phyloP scores from a whole-genome alignment of 2,113 vertebrate genomes.

The Cercocebus atys region DNA sequence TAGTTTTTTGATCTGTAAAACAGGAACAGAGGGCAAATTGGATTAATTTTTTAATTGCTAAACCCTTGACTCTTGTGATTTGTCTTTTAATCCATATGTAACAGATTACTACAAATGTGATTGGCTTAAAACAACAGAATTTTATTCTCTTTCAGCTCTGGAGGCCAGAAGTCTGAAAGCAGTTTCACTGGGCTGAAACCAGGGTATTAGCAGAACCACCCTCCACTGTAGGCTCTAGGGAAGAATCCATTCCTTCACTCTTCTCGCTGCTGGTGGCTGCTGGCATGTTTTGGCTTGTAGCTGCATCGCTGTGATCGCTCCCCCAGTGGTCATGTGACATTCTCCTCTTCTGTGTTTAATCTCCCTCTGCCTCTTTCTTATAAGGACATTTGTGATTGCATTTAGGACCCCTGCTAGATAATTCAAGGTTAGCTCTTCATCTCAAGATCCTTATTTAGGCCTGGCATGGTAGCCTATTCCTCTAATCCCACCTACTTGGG shows the following conservation, averaged over 20 bases:
- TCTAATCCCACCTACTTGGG: too few relatives aligned
- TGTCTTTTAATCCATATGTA: not conserved
- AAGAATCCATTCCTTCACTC: not conserved
- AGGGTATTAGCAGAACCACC: not conserved
- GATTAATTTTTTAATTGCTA: not conserved
- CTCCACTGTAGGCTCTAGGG: not conserved
- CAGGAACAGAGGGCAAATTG: not conserved
- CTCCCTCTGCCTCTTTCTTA: not conserved
- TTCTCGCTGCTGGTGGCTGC: not conserved
- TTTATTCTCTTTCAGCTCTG: not conserved
- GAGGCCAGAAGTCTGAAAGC: not conserved
- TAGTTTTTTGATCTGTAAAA: not conserved
- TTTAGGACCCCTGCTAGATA: not conserved
- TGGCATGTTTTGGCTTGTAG: not conserved
- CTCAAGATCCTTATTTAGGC: too few relatives aligned
- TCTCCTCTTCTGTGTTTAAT: not conserved
- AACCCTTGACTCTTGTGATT: not conserved
- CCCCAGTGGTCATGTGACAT: not conserved
- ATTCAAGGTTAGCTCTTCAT: not conserved
- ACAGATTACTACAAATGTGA: not conserved
- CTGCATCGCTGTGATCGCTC: fast-evolving
- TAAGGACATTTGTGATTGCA: not conserved
- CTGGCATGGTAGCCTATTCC: too few relatives aligned
- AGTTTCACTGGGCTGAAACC: not conserved
- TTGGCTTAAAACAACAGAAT: not conserved